Evolutionary conservation across 2,797 vertebrate species (phyloP).

Genomic region (Melanotaenia boesemani): DNA sequence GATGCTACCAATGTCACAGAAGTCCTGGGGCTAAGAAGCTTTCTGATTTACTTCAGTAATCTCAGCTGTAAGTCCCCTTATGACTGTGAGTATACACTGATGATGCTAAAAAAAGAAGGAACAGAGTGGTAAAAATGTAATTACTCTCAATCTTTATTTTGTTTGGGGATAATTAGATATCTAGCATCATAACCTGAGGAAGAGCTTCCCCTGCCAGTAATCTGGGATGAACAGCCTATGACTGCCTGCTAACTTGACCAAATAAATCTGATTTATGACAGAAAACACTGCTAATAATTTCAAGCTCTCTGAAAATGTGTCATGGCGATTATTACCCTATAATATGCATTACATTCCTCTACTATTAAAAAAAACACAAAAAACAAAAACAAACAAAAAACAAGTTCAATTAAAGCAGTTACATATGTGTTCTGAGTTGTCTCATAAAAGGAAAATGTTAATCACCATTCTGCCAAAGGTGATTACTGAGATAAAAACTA

Average conservation of each 20-base stretch:
- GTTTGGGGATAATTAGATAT: conserved; percentile 66
- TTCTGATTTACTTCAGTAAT: conserved; percentile 80
- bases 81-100: conserved; percentile 56
- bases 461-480: no score
- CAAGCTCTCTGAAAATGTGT: conserved; percentile 1
- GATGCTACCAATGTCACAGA: conserved; percentile 40
- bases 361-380: not conserved
- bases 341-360: not conserved
- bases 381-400: not conserved
- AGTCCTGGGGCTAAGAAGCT: conserved; percentile 74
- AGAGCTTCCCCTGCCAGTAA: conserved; percentile 40
- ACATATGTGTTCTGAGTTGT: no score
- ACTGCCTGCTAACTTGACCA: conserved; percentile 29
- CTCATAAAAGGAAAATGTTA: no score
- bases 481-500: no score
- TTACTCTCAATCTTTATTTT: conserved; percentile 71
- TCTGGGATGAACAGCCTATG: conserved; percentile 16
- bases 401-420: no score
- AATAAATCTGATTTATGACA: conserved; percentile 33
- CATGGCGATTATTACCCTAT: not conserved
- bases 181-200: conserved; percentile 44
- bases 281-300: conserved; percentile 25
- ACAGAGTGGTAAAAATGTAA: conserved; percentile 60
- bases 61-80: conserved; percentile 72
- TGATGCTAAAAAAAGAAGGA: conserved; percentile 62